phyloP scores from a whole-genome alignment of 1,140 invertebrate genomes.

The Dendrolimus kikuchii region DNA sequence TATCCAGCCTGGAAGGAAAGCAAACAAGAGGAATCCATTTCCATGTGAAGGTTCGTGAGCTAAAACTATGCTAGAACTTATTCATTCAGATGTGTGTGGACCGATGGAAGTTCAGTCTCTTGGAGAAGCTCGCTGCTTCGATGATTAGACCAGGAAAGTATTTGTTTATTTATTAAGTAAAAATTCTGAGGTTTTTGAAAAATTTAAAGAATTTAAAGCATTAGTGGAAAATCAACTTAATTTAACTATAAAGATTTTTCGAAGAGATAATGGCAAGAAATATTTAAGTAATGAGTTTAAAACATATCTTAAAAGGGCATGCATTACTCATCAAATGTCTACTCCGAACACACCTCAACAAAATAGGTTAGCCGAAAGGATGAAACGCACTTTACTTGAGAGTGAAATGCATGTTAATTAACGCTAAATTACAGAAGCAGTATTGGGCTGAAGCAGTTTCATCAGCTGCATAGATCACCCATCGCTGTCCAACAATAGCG shows the following conservation, averaged over 20 bases:
- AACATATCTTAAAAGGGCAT: constrained; percentile 25
- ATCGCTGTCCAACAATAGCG: no score
- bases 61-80: constrained; percentile 16
- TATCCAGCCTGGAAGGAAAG: constrained; percentile 24
- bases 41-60: constrained; percentile 15
- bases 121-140: constrained; percentile 48
- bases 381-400: constrained; percentile 39
- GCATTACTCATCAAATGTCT: constrained; percentile 38
- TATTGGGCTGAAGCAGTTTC: constrained; percentile 26
- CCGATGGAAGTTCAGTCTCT: constrained; percentile 46
- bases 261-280: constrained; percentile 61
- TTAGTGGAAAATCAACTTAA: constrained; percentile 39
- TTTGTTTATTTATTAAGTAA: constrained; percentile 51
- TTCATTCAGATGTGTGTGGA: constrained; percentile 59
- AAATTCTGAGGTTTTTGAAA: constrained; percentile 46
- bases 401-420: constrained; percentile 28
- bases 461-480: no score
- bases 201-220: constrained; percentile 40
- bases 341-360: constrained; percentile 46
- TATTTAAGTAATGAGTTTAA: constrained; percentile 41
- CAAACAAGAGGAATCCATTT: constrained; percentile 20
- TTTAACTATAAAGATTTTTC: constrained; percentile 31
- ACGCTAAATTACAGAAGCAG: constrained; percentile 21
- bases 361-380: constrained; percentile 51
- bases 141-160: constrained; percentile 55